A percentile compares a stretch with the other conserved stretches of the same genome.
Conservation (phyloP, 1,140 invertebrate species). For the Habropoda laboriosa region DNA sequence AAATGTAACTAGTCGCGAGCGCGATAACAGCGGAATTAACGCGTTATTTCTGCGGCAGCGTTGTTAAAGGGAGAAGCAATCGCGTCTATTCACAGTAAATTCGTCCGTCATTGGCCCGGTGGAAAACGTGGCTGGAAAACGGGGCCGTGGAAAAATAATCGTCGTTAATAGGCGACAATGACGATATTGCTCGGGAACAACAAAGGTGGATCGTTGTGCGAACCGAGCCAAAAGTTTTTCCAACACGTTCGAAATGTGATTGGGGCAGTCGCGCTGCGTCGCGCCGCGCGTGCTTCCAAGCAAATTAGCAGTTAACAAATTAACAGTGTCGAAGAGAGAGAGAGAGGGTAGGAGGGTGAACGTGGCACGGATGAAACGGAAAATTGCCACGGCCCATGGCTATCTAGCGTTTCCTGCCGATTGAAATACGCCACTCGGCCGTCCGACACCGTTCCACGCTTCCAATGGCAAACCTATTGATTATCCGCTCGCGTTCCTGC, state of each 20-base stretch:
- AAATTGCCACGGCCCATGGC: constrained; percentile 42
- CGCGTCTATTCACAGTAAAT: not conserved
- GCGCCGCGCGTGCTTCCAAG: constrained; percentile 25
- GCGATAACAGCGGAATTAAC: constrained; percentile 32
- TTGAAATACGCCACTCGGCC: constrained; percentile 72
- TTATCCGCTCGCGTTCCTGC: constrained; percentile 67
- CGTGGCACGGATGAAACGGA: constrained; percentile 18
- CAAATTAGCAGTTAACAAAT: constrained; percentile 76
- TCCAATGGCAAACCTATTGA: constrained; percentile 68
- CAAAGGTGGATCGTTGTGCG: not conserved
- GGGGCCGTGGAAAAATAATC: constrained; percentile 19
- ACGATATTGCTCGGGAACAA: not conserved
- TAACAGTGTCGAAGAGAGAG: constrained; percentile 44
- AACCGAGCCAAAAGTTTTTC: constrained; percentile 8
- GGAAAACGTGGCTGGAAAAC: not conserved
- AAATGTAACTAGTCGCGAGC: constrained; percentile 8
- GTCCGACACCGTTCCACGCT: constrained; percentile 56
- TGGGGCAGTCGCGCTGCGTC: no score
- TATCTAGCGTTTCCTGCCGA: constrained; percentile 55
- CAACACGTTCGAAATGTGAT: constrained; percentile 50
- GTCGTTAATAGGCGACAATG: constrained; percentile 12
- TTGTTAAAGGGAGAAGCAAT: constrained; percentile 16
- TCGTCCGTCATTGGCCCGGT: not conserved
- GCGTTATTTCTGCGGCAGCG: constrained; percentile 2
- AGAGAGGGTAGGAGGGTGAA: no score